phyloP scores from a whole-genome alignment of 1,140 invertebrate genomes.

The Ditylenchus dipsaci region DNA sequence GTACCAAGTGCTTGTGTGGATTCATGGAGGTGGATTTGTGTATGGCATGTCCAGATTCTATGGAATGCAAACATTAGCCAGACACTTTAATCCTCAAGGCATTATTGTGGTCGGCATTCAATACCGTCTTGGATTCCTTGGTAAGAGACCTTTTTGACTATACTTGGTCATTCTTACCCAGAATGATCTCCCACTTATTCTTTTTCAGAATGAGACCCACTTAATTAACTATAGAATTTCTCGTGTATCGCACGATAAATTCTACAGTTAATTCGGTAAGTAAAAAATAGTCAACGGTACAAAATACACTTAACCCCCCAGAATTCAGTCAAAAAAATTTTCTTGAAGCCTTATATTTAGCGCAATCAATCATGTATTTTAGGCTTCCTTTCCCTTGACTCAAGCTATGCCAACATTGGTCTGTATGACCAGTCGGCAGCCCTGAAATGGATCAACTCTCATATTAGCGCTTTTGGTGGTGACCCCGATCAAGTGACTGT shows the following conservation, averaged over 20 bases:
- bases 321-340: too few species aligned
- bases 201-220: too few species aligned
- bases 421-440: conserved; percentile 88
- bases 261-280: too few species aligned
- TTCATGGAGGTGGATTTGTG: conserved; percentile 21
- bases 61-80: conserved; percentile 32
- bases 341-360: too few species aligned
- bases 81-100: conserved; percentile 10
- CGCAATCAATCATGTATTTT: too few species aligned
- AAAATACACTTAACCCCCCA: too few species aligned
- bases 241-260: too few species aligned
- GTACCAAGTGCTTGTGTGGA: background rate
- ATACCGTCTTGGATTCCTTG: conserved; percentile 81
- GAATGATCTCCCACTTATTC: too few species aligned
- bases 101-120: conserved; percentile 86
- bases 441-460: conserved; percentile 71
- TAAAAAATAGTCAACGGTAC: too few species aligned
- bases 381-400: background rate
- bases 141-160: too few species aligned
- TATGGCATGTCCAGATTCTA: conserved; percentile 5
- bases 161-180: too few species aligned
- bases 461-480: conserved; percentile 83
- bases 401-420: conserved; percentile 56
- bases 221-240: too few species aligned
- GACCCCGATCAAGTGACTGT: conserved; percentile 88